Conservation (phyloP, 92 coral and sea anemone species). For the Epizoanthus fatuus region DNA sequence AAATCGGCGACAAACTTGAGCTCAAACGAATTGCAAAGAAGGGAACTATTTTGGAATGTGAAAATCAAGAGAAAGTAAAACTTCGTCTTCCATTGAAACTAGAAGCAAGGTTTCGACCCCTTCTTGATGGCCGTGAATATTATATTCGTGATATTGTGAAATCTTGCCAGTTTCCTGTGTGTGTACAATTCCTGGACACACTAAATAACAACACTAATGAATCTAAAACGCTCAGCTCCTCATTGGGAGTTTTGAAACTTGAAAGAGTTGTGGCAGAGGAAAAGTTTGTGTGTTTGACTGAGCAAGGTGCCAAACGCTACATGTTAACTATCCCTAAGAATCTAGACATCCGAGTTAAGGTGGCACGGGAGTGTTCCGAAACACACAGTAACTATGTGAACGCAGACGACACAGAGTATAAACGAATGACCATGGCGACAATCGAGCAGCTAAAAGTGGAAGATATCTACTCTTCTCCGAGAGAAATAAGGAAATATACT, state of each 20-base stretch:
- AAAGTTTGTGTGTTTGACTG: constrained; percentile 11
- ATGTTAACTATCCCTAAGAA: constrained; percentile 18
- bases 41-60: constrained; percentile 20
- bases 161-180: neutral
- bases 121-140: neutral
- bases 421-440: neutral
- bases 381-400: too few species aligned
- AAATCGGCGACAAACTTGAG: constrained; percentile 9
- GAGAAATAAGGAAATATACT: neutral
- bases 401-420: neutral
- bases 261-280: neutral
- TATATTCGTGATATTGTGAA: constrained; percentile 1
- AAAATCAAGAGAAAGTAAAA: neutral
- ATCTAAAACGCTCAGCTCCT: neutral
- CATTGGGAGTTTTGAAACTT: constrained; percentile 12
- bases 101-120: constrained; percentile 25
- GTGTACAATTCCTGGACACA: neutral
- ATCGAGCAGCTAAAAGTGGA: neutral
- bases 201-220: neutral
- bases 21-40: constrained; percentile 6
- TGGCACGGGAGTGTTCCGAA: neutral
- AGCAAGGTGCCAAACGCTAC: neutral
- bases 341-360: constrained; percentile 3
- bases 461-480: constrained; percentile 5
- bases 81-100: constrained; percentile 14